A percentile compares a stretch with the other conserved stretches of the same genome.
These are phyloP conservation scores for Rhipidura dahli DNA, from an alignment of 2,113 vertebrate species.

Conservation along the genomic window DNA sequence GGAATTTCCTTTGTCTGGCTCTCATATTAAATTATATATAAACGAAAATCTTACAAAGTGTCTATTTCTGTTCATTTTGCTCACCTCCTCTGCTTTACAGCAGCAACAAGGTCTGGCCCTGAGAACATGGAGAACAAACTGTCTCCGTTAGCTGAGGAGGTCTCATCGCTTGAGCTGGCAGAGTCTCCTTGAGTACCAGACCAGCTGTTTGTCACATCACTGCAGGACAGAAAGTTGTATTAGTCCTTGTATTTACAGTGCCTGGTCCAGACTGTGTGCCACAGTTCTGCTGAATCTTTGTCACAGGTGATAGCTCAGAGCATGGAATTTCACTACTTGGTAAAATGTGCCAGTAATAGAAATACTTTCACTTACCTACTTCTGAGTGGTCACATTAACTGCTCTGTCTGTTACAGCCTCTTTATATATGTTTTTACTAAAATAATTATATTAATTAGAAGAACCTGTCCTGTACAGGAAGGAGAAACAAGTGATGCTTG, in stretches of 20 bases:
- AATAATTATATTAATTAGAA: not conserved
- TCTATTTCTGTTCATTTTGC: not conserved
- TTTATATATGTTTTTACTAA: not conserved
- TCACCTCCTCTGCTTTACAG: conserved; percentile 96
- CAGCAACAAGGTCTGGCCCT: conserved; percentile 95
- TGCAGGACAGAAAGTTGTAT: conserved; percentile 60
- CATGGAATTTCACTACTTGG: not conserved
- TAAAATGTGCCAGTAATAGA: not conserved
- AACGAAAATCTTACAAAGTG: not conserved
- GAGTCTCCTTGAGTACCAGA: conserved; percentile 95
- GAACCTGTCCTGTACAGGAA: not conserved
- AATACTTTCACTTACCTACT: not conserved
- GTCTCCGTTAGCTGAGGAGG: conserved; percentile 96
- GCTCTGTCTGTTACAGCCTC: not conserved
- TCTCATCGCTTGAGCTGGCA: conserved; percentile 95
- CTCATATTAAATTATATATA: not conserved
- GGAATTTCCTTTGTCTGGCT: not conserved
- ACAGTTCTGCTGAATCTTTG: not conserved
- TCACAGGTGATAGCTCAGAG: not conserved
- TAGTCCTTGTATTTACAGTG: not conserved
- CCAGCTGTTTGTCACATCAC: conserved; percentile 92
- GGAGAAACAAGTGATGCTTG: not conserved
- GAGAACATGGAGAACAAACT: conserved; percentile 99
- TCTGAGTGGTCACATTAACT: not conserved
- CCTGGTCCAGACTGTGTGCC: not conserved